Conservation (phyloP, 2,113 vertebrate genomes). For the Dendrocopos noguchii region DNA sequence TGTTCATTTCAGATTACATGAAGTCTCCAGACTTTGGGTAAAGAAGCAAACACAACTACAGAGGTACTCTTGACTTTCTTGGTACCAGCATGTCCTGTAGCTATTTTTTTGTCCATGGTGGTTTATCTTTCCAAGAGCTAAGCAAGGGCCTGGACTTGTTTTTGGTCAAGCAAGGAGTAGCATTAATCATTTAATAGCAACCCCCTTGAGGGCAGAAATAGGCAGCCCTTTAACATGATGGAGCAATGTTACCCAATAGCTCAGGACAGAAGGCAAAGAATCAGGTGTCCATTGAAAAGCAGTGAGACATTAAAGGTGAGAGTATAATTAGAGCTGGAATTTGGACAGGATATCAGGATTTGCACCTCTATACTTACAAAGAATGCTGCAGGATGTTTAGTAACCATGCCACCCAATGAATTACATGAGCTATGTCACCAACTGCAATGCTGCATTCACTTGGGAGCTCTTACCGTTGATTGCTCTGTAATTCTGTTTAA, state of each 20-base stretch:
- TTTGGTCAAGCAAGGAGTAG: not conserved
- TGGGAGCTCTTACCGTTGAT: not conserved
- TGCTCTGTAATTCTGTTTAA: conserved; percentile 15
- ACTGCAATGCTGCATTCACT: not conserved
- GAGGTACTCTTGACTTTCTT: not conserved
- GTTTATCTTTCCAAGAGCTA: not conserved
- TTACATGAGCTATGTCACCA: not conserved
- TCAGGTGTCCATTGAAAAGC: not conserved
- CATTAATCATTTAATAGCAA: not conserved
- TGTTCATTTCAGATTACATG: not conserved
- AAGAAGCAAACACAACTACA: not conserved
- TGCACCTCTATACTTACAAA: not conserved
- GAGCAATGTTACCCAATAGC: not conserved
- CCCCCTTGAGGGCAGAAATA: not conserved
- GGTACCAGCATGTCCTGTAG: not conserved
- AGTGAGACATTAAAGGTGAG: not conserved
- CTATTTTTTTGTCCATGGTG: not conserved
- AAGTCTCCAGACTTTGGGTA: not conserved
- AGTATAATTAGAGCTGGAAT: not conserved
- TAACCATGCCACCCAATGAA: not conserved
- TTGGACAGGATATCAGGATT: not conserved
- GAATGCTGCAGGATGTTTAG: not conserved
- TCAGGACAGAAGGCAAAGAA: not conserved
- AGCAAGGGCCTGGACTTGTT: not conserved
- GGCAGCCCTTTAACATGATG: not conserved